A percentile compares a stretch with the other conserved stretches of the same genome.
Evolutionary conservation across 2,888 invertebrate genomes (phyloP).

Genomic region (Pyrocoelia pectoralis): DNA sequence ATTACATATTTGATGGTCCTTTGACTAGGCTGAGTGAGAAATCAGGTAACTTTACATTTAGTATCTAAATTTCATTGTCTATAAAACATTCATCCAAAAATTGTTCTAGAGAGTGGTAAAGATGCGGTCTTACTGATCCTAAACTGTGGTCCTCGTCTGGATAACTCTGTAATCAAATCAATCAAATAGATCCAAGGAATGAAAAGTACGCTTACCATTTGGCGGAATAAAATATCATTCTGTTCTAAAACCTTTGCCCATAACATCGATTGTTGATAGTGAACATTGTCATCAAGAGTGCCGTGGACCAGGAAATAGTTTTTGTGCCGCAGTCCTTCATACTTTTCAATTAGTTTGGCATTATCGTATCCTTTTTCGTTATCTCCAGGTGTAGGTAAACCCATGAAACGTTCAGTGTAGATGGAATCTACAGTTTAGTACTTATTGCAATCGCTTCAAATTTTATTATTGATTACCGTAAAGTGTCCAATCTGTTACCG

Average conservation of each 20-base stretch:
- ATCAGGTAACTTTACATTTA: slow-evolving; percentile 8
- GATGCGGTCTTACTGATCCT: slow-evolving; percentile 80
- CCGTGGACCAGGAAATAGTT: slow-evolving; percentile 93
- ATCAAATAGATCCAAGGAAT: no score
- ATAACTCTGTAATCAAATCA: slow-evolving; percentile 87
- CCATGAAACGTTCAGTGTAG: slow-evolving; percentile 98
- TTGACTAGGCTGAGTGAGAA: slow-evolving; percentile 30
- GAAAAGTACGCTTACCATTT: no score
- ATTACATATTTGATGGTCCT: slow-evolving; percentile 16
- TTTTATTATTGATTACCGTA: slow-evolving; percentile 79
- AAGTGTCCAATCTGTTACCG: slow-evolving; percentile 95
- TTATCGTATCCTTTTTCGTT: slow-evolving; percentile 78
- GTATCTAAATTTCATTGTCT: slow-evolving; percentile 17
- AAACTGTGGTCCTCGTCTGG: slow-evolving; percentile 94
- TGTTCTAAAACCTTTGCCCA: slow-evolving; percentile 86
- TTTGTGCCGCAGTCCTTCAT: slow-evolving; percentile 69
- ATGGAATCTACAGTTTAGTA: slow-evolving; percentile 78
- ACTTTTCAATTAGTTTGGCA: slow-evolving; percentile 78
- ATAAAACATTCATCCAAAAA: slow-evolving; percentile 71
- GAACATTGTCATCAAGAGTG: slow-evolving; percentile 95
- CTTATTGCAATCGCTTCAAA: not conserved
- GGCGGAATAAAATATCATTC: slow-evolving; percentile 87
- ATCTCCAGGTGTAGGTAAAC: slow-evolving; percentile 73
- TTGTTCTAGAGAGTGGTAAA: slow-evolving; percentile 88
- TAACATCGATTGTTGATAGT: slow-evolving; percentile 96